A percentile compares a stretch with the other conserved stretches of the same genome.
These are phyloP conservation scores for Aulostomus chinensis DNA, from an alignment of 2,797 vertebrate genomes.

Conservation along the genomic window DNA sequence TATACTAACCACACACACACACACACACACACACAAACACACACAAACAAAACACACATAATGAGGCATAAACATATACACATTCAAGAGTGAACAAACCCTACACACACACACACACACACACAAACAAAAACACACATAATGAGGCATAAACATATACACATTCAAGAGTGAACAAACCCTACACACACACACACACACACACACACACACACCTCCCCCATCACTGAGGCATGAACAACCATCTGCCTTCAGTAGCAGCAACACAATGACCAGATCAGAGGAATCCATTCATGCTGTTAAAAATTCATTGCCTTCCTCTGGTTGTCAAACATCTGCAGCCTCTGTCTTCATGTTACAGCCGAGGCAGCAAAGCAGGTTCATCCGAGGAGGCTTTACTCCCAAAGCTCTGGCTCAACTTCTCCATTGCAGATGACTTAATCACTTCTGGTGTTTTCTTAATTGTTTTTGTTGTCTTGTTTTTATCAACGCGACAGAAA, in stretches of 20 bases:
- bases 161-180: constrained; percentile 3
- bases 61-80: constrained; percentile 1
- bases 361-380: neutral
- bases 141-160: constrained; percentile 1
- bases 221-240: constrained; percentile 45
- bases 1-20: neutral
- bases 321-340: constrained; percentile 33
- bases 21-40: neutral
- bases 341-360: constrained; percentile 1
- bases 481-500: constrained; percentile 17
- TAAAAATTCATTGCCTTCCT: constrained; percentile 43
- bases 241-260: constrained; percentile 75
- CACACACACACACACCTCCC: constrained; percentile 41
- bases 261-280: constrained; percentile 67
- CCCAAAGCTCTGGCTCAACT: neutral
- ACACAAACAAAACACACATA: constrained; percentile 5
- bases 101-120: neutral
- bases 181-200: constrained; percentile 16
- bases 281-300: constrained; percentile 53
- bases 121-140: constrained; percentile 7
- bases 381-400: constrained; percentile 21
- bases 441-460: constrained; percentile 45
- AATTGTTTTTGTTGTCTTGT: no score
- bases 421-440: constrained; percentile 26
- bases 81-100: neutral